Percentiles rank a stretch among this genome's conserved stretches.
These are phyloP conservation scores for Drosophila trapezifrons DNA, from an alignment of 1,140 invertebrate species.

Conservation along the genomic window DNA sequence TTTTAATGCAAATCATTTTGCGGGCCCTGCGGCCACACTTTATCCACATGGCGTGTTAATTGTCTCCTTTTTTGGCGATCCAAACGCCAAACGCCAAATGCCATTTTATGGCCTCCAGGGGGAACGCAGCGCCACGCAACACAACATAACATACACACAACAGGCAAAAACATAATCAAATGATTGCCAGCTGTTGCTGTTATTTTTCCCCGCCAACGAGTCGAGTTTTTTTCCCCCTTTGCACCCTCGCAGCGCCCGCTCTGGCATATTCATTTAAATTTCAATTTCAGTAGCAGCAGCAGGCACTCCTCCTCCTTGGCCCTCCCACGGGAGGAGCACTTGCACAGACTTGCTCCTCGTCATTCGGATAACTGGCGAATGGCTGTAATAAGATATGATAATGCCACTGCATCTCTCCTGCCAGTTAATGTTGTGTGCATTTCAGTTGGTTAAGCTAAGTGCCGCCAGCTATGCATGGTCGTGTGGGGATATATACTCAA, in stretches of 20 bases:
- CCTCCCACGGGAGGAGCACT: background rate
- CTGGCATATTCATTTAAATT: slow-evolving; percentile 67
- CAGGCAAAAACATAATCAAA: slow-evolving; percentile 40
- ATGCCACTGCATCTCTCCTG: slow-evolving; percentile 28
- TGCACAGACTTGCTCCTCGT: slow-evolving; percentile 9
- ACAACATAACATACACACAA: slow-evolving; percentile 4
- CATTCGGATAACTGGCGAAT: slow-evolving; percentile 35
- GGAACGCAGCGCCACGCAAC: slow-evolving; percentile 12
- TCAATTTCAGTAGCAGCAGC: slow-evolving; percentile 46
- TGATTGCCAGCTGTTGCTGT: slow-evolving; percentile 45
- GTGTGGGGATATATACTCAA: background rate
- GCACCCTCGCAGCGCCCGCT: slow-evolving; percentile 10
- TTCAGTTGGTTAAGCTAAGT: slow-evolving; percentile 55
- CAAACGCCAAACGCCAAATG: slow-evolving; percentile 9
- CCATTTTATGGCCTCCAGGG: slow-evolving; percentile 9
- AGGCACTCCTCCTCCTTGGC: background rate
- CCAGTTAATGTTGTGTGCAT: slow-evolving; percentile 55
- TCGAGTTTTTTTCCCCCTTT: background rate
- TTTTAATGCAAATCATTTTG: slow-evolving; percentile 53
- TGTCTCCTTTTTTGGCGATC: slow-evolving; percentile 21
- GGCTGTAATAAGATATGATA: slow-evolving; percentile 52
- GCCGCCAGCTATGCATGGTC: slow-evolving; percentile 19
- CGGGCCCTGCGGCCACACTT: slow-evolving; percentile 24
- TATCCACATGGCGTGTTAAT: slow-evolving; percentile 43
- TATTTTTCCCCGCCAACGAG: background rate